A percentile compares a stretch with the other conserved stretches of the same genome.
Conservation (phyloP, 2,797 vertebrate genomes). For the Zenarchopterus dispar region DNA sequence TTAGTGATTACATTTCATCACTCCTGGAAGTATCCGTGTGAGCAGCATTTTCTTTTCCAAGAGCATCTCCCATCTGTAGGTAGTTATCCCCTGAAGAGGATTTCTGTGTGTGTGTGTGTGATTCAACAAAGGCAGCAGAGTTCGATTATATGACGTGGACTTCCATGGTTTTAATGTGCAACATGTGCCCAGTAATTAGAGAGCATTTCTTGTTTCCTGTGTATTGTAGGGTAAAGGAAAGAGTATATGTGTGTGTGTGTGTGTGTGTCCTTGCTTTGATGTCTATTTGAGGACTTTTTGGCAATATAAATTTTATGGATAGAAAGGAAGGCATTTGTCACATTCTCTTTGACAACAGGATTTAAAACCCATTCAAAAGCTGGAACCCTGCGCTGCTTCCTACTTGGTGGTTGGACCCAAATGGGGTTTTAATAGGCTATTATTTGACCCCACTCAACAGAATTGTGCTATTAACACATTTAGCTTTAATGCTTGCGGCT, state of each 20-base stretch:
- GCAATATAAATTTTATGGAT: slow-evolving; percentile 74
- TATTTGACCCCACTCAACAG: slow-evolving; percentile 66
- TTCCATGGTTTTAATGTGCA: slow-evolving; percentile 78
- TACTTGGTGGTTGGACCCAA: slow-evolving; percentile 47
- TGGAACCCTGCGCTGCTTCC: slow-evolving; percentile 53
- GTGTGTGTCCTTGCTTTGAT: slow-evolving; percentile 73
- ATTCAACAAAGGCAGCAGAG: slow-evolving; percentile 63
- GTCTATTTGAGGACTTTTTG: slow-evolving; percentile 68
- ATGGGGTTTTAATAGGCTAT: slow-evolving; percentile 71
- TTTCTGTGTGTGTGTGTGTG: slow-evolving; percentile 42
- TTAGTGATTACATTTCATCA: slow-evolving; percentile 65
- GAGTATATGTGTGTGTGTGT: slow-evolving; percentile 17
- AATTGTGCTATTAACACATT: slow-evolving; percentile 67
- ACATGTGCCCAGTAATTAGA: slow-evolving; percentile 82
- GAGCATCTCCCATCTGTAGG: slow-evolving; percentile 76
- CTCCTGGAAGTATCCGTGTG: slow-evolving; percentile 52
- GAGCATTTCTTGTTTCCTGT: slow-evolving; percentile 76
- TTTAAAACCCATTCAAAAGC: slow-evolving; percentile 60
- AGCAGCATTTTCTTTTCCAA: slow-evolving; percentile 54
- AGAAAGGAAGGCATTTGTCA: slow-evolving; percentile 74
- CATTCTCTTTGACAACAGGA: slow-evolving; percentile 67
- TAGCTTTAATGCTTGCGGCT: slow-evolving; percentile 39
- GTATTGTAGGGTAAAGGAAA: slow-evolving; percentile 60
- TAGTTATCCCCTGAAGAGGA: slow-evolving; percentile 73
- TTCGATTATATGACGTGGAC: slow-evolving; percentile 79